Evolutionary conservation across 1,140 invertebrate genomes (phyloP), one percentile per base, ranked within the genome.

Genomic region (Zaprionus gabonicus): DNA sequence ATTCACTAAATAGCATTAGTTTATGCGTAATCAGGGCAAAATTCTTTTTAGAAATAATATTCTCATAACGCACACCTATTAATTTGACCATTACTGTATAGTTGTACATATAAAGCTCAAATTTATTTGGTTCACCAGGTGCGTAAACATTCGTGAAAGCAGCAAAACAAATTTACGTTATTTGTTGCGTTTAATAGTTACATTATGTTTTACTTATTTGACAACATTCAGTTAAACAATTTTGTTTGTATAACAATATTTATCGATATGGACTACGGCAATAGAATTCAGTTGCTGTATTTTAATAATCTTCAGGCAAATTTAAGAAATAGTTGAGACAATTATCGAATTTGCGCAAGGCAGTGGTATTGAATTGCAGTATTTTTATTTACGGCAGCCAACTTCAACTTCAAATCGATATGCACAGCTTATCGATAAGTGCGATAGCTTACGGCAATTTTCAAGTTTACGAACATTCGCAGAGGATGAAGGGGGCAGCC

Each of bases 191-290:
- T 51, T 25, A 51, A 25, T 51, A 13, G 13, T 51, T 25, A 51
- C 17, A 51, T 51, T 25, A 25, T 3, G 12, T 51, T 51, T 51
- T 51, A 51, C 25, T 51, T 51, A 51, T 51, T 51, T 25, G 25
- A 51, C 46, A 51, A 17, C 4, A 46, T 46, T 46, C 13, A 38
- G 13, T 15, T 38, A 38, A 15, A 17, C n/a, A 46, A 46, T 46
- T 44, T 46, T 41, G 38, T 41, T 46, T 46, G 41, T 46, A 17
- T 46, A 2, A 5, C n/a, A n/a, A 46, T 46, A 46, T 2, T 10
- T 46, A 46, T 46, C 41, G 41, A 46, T 34, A 41, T 2, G 15
- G 38, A n/a, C 4, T 4, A 1, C 4, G 38, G 4, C 6, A 15
- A 31, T 9, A 7, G 7, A 0, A 31, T 31, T 31, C 1, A 31